A percentile compares a stretch with the other conserved stretches of the same genome.
Evolutionary conservation across 2,888 invertebrate genomes (phyloP).

Genomic region (Hirtodrosophila alboralis): DNA sequence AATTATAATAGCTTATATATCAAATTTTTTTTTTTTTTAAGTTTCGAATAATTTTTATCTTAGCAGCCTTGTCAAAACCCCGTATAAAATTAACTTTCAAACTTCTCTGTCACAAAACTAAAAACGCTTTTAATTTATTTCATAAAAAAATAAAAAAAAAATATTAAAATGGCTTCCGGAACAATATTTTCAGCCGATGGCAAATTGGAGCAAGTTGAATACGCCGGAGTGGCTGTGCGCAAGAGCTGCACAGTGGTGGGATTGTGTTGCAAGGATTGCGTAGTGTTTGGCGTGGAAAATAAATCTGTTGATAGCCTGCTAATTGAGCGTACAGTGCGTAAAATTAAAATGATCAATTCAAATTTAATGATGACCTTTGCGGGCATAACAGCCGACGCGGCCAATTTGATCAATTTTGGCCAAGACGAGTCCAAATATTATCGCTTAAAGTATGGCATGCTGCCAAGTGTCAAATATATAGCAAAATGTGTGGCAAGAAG

Average conservation of each 20-base stretch:
- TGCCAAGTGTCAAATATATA: constrained; percentile 98
- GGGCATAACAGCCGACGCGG: constrained; percentile 98
- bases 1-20: no score
- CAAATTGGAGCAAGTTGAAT: constrained; percentile 99
- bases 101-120: no score
- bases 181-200: constrained; percentile 99
- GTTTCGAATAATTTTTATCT: no score
- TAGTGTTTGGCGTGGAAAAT: constrained; percentile 99
- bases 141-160: no score
- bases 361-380: constrained; percentile 99
- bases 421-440: constrained; percentile 99
- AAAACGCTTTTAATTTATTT: no score
- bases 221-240: constrained; percentile 99
- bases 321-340: constrained; percentile 97
- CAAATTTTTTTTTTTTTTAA: no score
- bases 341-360: constrained; percentile 97
- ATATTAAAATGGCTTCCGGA: no score
- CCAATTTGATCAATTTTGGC: constrained; percentile 97
- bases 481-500: constrained; percentile 89
- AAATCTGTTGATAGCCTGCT: constrained; percentile 98
- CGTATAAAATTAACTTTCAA: no score
- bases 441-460: constrained; percentile 98
- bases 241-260: constrained; percentile 99
- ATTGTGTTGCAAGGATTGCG: constrained; percentile 95
- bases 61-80: no score